Evolutionary conservation across 2,113 vertebrate genomes (phyloP).

Genomic region (Marcusenius ussheri): DNA sequence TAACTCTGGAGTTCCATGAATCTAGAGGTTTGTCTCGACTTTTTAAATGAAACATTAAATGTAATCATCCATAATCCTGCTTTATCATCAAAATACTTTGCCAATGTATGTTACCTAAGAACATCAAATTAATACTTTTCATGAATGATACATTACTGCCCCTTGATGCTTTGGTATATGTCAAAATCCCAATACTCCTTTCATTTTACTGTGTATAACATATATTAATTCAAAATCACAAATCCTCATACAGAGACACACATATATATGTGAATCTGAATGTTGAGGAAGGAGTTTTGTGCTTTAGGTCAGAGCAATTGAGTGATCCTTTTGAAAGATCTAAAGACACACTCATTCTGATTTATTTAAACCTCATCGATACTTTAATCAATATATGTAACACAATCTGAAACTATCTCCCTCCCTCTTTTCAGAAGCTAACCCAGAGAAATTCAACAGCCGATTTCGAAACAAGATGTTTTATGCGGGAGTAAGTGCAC

Average conservation of each 20-base stretch:
- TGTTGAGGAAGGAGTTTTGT: not conserved
- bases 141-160: not conserved
- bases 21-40: slow-evolving; percentile 72
- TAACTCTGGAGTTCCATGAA: slow-evolving; percentile 91
- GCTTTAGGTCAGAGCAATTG: not conserved
- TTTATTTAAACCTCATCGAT: not conserved
- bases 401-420: slow-evolving; percentile 20
- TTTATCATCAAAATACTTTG: not conserved
- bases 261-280: not conserved
- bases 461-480: slow-evolving; percentile 96
- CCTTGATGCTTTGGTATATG: not conserved
- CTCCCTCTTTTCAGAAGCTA: slow-evolving; percentile 71
- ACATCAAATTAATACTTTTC: not conserved
- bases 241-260: not conserved
- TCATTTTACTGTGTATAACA: not conserved
- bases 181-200: not conserved
- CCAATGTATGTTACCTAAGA: not conserved
- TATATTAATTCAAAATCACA: not conserved
- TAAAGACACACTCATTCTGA: not conserved
- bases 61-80: not conserved
- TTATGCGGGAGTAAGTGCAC: slow-evolving; percentile 84
- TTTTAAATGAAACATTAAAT: not conserved
- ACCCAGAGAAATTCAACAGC: slow-evolving; percentile 95
- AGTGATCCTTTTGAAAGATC: not conserved
- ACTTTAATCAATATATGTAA: not conserved